Evolutionary conservation across 2,888 invertebrate species (phyloP).

Genomic region (Geotrupes spiniger): DNA sequence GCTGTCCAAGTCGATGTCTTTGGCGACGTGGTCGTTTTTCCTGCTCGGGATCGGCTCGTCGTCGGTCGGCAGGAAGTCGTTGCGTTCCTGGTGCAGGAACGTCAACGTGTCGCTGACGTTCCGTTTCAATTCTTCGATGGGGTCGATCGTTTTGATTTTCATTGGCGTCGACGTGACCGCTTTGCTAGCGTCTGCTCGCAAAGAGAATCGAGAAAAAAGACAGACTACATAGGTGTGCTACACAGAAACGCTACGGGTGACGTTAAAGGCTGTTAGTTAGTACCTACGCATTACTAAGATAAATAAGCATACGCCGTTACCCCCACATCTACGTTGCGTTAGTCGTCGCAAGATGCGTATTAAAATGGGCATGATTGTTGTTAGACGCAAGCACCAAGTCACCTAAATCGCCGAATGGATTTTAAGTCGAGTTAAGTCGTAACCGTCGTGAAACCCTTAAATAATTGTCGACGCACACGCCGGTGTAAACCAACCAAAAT

Average conservation of each 20-base stretch:
- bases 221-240: too few species aligned
- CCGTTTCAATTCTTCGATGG: slow-evolving; percentile 41
- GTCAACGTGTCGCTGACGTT: slow-evolving; percentile 47
- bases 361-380: slow-evolving; percentile 45
- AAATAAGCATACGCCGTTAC: too few species aligned
- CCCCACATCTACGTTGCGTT: too few species aligned
- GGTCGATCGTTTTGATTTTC: slow-evolving; percentile 22
- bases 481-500: too few species aligned
- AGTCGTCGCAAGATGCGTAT: slow-evolving; percentile 27
- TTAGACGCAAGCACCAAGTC: not conserved
- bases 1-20: slow-evolving; percentile 42
- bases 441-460: too few species aligned
- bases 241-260: too few species aligned
- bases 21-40: slow-evolving; percentile 47
- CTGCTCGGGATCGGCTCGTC: slow-evolving; percentile 47
- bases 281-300: not conserved
- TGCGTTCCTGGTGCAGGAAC: slow-evolving; percentile 49
- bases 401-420: too few species aligned
- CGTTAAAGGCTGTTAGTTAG: too few species aligned
- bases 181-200: slow-evolving; percentile 15
- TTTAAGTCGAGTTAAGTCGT: too few species aligned
- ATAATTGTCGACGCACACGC: too few species aligned
- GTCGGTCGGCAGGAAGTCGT: slow-evolving; percentile 48
- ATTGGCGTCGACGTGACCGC: slow-evolving; percentile 37
- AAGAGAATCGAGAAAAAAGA: too few species aligned